These are phyloP conservation scores for Luperina testacea DNA, from an alignment of 2,888 invertebrate genomes.

Conservation along the genomic window DNA sequence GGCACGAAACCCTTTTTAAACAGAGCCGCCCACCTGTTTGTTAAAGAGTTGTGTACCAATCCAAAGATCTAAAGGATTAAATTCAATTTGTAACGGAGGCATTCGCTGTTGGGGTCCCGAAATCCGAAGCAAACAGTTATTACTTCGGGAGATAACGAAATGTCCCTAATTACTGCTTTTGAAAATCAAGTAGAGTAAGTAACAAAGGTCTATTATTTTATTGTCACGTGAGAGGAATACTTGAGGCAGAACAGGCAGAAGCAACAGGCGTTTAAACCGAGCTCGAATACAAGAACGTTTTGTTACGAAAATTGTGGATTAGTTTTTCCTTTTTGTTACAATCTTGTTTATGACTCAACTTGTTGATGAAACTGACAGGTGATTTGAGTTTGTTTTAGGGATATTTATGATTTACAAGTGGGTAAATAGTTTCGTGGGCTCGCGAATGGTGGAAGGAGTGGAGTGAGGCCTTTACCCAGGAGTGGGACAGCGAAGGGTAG, in stretches of 20 bases:
- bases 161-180: constrained; percentile 36
- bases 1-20: constrained; percentile 31
- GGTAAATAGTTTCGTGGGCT: neutral
- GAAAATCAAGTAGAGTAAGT: constrained; percentile 39
- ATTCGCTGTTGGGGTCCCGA: constrained; percentile 17
- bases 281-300: constrained; percentile 21
- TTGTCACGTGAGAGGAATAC: constrained; percentile 22
- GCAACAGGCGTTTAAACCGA: constrained; percentile 50
- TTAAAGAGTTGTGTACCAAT: constrained; percentile 41
- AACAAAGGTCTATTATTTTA: constrained; percentile 30
- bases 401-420: neutral
- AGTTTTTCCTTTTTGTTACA: neutral
- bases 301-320: constrained; percentile 11
- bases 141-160: constrained; percentile 39
- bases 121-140: constrained; percentile 60
- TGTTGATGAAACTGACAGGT: constrained; percentile 22
- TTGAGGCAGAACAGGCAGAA: constrained; percentile 8
- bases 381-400: neutral
- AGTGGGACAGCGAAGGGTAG: too few relatives aligned
- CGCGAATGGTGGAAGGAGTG: neutral
- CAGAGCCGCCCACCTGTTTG: constrained; percentile 33
- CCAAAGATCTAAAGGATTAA: constrained; percentile 47
- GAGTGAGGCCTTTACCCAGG: too few relatives aligned
- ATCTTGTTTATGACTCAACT: constrained; percentile 15
- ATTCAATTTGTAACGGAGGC: constrained; percentile 47